These are phyloP conservation scores for Drosophila rufa DNA, from an alignment of 1,140 invertebrate genomes.

Conservation along the genomic window DNA sequence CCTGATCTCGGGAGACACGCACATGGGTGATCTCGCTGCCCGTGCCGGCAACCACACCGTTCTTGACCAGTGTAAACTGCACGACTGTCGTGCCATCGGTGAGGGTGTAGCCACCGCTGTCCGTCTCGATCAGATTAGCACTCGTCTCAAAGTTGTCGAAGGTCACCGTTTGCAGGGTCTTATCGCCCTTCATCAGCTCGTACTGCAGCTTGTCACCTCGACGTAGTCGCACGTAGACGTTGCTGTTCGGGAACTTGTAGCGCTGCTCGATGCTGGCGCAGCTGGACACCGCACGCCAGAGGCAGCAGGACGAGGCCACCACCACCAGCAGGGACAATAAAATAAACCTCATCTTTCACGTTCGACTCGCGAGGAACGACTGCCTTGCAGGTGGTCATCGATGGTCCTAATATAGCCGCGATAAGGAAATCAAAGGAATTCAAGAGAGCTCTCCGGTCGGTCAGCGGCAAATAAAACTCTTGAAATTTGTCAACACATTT, in stretches of 20 bases:
- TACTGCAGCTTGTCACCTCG: slow-evolving; percentile 70
- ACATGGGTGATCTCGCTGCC: slow-evolving; percentile 61
- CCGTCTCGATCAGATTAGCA: slow-evolving; percentile 52
- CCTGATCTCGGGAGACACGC: slow-evolving; percentile 63
- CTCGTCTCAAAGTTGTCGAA: slow-evolving; percentile 72
- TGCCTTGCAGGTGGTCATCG: slow-evolving; percentile 2
- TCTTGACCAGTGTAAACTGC: slow-evolving; percentile 60
- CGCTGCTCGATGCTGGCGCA: slow-evolving; percentile 69
- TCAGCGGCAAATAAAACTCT: slow-evolving; percentile 63
- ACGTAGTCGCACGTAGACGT: slow-evolving; percentile 69
- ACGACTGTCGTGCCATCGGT: slow-evolving; percentile 60
- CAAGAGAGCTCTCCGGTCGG: neutral
- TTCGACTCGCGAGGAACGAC: slow-evolving; percentile 6
- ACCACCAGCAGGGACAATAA: slow-evolving; percentile 27
- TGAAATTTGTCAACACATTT: slow-evolving; percentile 39
- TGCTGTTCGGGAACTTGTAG: slow-evolving; percentile 69
- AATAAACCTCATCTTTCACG: slow-evolving; percentile 38
- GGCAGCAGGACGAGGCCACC: slow-evolving; percentile 16
- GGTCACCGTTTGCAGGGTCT: slow-evolving; percentile 62
- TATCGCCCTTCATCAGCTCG: slow-evolving; percentile 71
- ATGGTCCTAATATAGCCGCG: slow-evolving; percentile 35
- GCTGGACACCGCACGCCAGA: slow-evolving; percentile 23
- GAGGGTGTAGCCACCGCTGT: slow-evolving; percentile 48
- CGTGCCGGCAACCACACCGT: slow-evolving; percentile 40
- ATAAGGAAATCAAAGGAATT: slow-evolving; percentile 37